Conservation (phyloP, 2,113 vertebrate species). For the Orthonyx spaldingii region DNA sequence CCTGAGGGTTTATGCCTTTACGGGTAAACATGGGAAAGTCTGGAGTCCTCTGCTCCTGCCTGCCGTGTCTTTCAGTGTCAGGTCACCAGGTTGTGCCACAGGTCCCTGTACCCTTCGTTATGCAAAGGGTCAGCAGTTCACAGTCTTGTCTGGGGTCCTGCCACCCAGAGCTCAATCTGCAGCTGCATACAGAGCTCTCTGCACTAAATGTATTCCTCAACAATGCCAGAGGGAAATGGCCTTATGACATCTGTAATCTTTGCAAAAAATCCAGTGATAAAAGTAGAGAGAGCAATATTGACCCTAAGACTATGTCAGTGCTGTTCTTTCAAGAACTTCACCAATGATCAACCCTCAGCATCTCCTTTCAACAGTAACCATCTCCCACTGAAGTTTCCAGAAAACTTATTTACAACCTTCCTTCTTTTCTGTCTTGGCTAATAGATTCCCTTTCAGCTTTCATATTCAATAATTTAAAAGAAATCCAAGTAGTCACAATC, state of each 20-base stretch:
- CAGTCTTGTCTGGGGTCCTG: background rate
- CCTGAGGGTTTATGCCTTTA: background rate
- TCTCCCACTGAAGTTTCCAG: background rate
- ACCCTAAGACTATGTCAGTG: background rate
- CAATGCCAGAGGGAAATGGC: background rate
- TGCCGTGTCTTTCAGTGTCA: rapidly evolving
- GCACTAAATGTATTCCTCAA: background rate
- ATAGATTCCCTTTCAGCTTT: background rate
- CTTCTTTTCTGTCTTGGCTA: background rate
- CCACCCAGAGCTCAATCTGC: background rate
- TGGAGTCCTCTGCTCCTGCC: rapidly evolving
- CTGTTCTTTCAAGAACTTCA: background rate
- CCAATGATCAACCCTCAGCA: background rate
- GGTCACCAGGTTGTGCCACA: background rate
- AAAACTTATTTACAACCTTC: background rate
- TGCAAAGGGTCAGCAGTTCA: background rate
- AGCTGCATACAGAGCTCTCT: background rate
- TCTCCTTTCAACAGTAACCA: background rate
- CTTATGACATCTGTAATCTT: background rate
- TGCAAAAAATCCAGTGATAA: background rate
- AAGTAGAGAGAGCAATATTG: background rate
- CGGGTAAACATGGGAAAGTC: rapidly evolving
- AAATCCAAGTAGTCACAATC: background rate
- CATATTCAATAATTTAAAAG: background rate
- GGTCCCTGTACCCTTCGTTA: background rate